phyloP scores from a whole-genome alignment of 92 coral and sea anemone species.

The Umimayanthus chanpuru region DNA sequence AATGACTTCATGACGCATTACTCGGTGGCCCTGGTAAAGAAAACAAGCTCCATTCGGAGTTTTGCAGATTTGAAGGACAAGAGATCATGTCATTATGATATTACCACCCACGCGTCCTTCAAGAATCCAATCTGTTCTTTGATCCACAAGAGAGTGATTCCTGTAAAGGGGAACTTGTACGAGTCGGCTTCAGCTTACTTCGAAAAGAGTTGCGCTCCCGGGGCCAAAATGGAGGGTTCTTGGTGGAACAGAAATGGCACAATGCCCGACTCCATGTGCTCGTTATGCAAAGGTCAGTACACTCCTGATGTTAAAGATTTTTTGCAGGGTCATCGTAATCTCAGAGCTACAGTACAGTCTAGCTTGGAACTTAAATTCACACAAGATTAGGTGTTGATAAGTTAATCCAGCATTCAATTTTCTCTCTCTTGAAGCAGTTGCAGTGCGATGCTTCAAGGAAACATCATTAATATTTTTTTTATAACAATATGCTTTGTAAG shows the following conservation, averaged over 20 bases:
- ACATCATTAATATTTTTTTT: no score
- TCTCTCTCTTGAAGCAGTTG: no score
- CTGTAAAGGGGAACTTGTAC: constrained; percentile 46
- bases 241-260: constrained; percentile 55
- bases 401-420: no score
- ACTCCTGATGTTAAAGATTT: neutral
- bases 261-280: constrained; percentile 60
- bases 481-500: no score
- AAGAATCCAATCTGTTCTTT: constrained; percentile 67
- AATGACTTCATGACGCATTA: constrained; percentile 41
- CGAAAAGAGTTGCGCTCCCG: constrained; percentile 61
- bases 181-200: constrained; percentile 61
- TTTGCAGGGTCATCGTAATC: neutral
- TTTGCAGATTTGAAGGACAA: constrained; percentile 33
- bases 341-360: neutral
- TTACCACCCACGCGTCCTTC: constrained; percentile 52
- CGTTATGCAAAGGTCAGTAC: constrained; percentile 50
- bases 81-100: constrained; percentile 59
- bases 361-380: no score
- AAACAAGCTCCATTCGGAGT: constrained; percentile 5
- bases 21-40: constrained; percentile 53
- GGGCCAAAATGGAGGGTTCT: constrained; percentile 21
- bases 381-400: no score
- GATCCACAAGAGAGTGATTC: constrained; percentile 42
- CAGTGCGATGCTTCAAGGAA: no score